Base-by-base conservation (phyloP, 1,140 invertebrate genomes). In the Lasioglossum albipes region DNA sequence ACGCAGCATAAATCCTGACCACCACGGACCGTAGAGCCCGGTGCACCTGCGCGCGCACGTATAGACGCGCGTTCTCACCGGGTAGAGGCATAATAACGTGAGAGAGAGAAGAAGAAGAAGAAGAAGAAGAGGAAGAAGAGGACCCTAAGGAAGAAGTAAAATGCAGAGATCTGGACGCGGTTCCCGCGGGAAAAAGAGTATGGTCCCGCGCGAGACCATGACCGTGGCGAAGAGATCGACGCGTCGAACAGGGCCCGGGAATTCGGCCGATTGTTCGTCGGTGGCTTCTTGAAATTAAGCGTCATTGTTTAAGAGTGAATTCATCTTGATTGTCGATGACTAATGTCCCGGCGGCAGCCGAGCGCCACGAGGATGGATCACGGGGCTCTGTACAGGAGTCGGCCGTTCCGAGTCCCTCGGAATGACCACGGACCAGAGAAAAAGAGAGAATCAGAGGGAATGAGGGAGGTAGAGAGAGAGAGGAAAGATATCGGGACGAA, bases 221-320 rank as follows among this genome's bases (percentile, higher is more conserved):
- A 36, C 36, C 36, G 36, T 36, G 36, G 36, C 36, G 36, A 36
- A 36, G 36, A 36, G 36, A 36, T 36, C 10, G 45, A 12, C 13
- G 10, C 45, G 13, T 49, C 45, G 45, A 49, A 49, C 45, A 12
- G 45, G 45, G 42, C 80, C 31, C 81, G 70, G 49, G 70, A 88
- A 89, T 90, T 89, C 83, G 76, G 75, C 4, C 54, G 81, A 89
- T 89, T 89, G 87, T 88, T 64, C 70, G 73, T 82, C 84, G 71
- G 79, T 84, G 87, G 89, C 88, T 89, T 87, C 88, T 89, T 89
- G 84, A 88, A 89, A 90, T 89, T 89, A 89, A 87, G 89, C 84
- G 83, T 87, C 86, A 90, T 90, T 90, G 89, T 90, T 90, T 90
- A 90, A 89, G 81, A 81, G 82, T 88, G 89, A 90, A 90, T 90